phyloP scores from a whole-genome alignment of 92 coral and sea anemone genomes.

The Meandrina meandrites region DNA sequence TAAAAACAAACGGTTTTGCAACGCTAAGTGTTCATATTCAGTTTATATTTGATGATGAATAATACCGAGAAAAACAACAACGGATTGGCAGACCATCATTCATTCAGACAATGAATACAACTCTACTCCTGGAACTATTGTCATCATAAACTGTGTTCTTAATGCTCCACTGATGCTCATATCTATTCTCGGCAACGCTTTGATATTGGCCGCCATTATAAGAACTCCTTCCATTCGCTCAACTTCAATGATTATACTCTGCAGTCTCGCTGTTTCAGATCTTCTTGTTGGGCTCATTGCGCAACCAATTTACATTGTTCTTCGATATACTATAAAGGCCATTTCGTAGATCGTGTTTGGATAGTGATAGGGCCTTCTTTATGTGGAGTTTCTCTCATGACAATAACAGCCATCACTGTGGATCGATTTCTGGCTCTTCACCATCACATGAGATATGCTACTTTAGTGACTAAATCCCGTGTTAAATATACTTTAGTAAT shows the following conservation, averaged over 20 bases:
- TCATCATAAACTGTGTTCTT: background rate
- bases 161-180: slow-evolving; percentile 21
- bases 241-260: background rate
- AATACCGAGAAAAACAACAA: background rate
- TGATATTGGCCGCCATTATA: background rate
- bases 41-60: background rate
- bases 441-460: slow-evolving; percentile 31
- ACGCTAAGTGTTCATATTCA: background rate
- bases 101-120: background rate
- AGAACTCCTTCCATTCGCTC: slow-evolving; percentile 19
- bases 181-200: slow-evolving; percentile 11
- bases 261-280: slow-evolving; percentile 16
- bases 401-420: background rate
- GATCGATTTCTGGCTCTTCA: slow-evolving; percentile 18
- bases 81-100: background rate
- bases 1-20: background rate
- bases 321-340: too few species aligned
- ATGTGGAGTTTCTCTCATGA: too few species aligned
- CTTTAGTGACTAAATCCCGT: slow-evolving; percentile 21
- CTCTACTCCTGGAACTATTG: background rate
- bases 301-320: too few species aligned
- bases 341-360: too few species aligned
- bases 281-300: slow-evolving; percentile 2
- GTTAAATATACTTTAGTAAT: background rate
- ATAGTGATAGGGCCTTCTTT: too few species aligned